Evolutionary conservation across 2,888 invertebrate genomes (phyloP).

Genomic region (Spodoptera littoralis): DNA sequence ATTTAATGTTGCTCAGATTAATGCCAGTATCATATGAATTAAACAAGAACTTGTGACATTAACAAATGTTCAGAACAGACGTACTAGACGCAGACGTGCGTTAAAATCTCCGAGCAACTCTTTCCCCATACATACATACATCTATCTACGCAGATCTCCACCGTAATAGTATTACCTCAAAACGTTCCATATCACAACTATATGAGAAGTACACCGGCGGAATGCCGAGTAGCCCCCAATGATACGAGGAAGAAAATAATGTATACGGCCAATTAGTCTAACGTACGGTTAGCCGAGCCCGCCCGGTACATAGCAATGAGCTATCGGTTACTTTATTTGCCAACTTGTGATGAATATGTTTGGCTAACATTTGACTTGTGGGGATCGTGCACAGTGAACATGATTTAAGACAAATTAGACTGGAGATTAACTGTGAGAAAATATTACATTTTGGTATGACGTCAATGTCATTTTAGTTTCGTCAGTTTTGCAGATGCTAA

Average conservation of each 20-base stretch:
- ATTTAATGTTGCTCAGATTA: too few species aligned
- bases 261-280: conserved; percentile 61
- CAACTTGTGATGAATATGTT: conserved; percentile 37
- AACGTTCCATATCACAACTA: conserved; percentile 47
- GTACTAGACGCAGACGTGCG: too few species aligned
- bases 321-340: conserved; percentile 36
- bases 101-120: neutral
- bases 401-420: neutral
- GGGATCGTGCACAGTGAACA: neutral
- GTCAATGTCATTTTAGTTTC: too few species aligned
- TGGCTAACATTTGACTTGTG: conserved; percentile 4
- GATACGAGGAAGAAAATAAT: conserved; percentile 51
- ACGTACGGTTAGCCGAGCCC: conserved; percentile 51
- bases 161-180: conserved; percentile 34
- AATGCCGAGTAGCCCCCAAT: conserved; percentile 37
- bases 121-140: conserved; percentile 1
- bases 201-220: conserved; percentile 40
- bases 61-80: too few species aligned
- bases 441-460: too few species aligned
- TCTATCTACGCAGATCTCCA: conserved; percentile 15
- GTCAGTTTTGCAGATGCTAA: too few species aligned
- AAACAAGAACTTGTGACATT: too few species aligned
- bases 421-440: neutral
- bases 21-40: too few species aligned
- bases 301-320: conserved; percentile 56